phyloP scores from a whole-genome alignment of 2,888 invertebrate species.

The Napeogenes inachia region DNA sequence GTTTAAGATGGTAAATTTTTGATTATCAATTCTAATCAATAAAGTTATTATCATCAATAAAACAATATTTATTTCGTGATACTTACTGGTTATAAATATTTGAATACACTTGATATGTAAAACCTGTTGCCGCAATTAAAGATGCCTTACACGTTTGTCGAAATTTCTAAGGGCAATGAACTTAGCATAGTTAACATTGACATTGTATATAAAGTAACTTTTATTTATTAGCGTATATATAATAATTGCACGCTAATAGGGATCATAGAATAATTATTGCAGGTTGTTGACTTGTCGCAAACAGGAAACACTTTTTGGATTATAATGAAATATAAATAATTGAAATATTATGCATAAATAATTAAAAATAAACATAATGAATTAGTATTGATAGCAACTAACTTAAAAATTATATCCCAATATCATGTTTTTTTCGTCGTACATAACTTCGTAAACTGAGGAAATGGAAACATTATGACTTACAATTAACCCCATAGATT shows the following conservation, averaged over 20 bases:
- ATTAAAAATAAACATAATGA: no score
- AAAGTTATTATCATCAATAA: neutral
- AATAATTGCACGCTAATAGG: slow-evolving; percentile 10
- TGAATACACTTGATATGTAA: slow-evolving; percentile 19
- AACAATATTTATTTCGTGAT: neutral
- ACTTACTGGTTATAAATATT: neutral
- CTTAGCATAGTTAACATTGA: slow-evolving; percentile 30
- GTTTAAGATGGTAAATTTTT: no score
- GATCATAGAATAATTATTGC: neutral
- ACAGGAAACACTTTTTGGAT: no score
- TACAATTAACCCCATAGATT: slow-evolving; percentile 15
- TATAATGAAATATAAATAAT: no score
- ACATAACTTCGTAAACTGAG: slow-evolving; percentile 35
- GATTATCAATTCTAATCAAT: no score
- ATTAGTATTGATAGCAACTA: no score
- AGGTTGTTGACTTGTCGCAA: neutral
- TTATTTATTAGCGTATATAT: slow-evolving; percentile 9
- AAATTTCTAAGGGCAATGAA: slow-evolving; percentile 29
- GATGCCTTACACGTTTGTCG: slow-evolving; percentile 26
- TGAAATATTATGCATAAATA: no score
- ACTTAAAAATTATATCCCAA: slow-evolving; percentile 44
- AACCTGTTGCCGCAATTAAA: slow-evolving; percentile 22
- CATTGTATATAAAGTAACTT: slow-evolving; percentile 18
- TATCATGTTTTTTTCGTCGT: slow-evolving; percentile 49
- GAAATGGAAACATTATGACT: slow-evolving; percentile 41